phyloP scores from a whole-genome alignment of 1,140 invertebrate genomes.

The Gonatopus flavifemur region DNA sequence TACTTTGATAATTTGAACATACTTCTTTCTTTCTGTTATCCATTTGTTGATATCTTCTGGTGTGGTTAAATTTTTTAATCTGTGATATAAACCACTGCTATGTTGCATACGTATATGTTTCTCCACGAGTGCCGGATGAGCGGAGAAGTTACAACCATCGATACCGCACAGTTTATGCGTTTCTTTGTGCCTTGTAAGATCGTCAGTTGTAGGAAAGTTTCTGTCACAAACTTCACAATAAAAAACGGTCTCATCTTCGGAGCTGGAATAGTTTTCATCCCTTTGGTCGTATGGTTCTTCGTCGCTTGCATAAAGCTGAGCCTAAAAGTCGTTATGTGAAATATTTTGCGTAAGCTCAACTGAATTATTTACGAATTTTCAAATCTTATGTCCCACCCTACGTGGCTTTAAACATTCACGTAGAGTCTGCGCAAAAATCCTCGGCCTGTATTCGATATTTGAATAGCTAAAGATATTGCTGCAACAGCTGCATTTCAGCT shows the following conservation, averaged over 20 bases:
- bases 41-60: constrained; percentile 82
- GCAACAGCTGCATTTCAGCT: too few species aligned
- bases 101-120: constrained; percentile 83
- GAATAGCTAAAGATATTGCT: too few species aligned
- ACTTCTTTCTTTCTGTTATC: constrained; percentile 76
- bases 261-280: constrained; percentile 28
- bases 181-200: constrained; percentile 66
- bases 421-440: too few species aligned
- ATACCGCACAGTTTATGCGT: constrained; percentile 75
- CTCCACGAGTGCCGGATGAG: constrained; percentile 75
- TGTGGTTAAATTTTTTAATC: constrained; percentile 71
- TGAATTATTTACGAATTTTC: neutral
- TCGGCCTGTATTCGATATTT: too few species aligned
- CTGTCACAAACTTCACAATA: constrained; percentile 79
- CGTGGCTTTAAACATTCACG: too few species aligned
- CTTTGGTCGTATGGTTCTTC: constrained; percentile 32
- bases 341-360: constrained; percentile 15
- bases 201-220: constrained; percentile 63
- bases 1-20: constrained; percentile 18
- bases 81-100: constrained; percentile 73
- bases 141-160: constrained; percentile 79
- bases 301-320: constrained; percentile 33
- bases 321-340: constrained; percentile 39
- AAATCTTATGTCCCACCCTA: constrained; percentile 10
- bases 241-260: constrained; percentile 30